Evolutionary conservation across 2,888 invertebrate species (phyloP).

Genomic region (Ectemnius lituratus): DNA sequence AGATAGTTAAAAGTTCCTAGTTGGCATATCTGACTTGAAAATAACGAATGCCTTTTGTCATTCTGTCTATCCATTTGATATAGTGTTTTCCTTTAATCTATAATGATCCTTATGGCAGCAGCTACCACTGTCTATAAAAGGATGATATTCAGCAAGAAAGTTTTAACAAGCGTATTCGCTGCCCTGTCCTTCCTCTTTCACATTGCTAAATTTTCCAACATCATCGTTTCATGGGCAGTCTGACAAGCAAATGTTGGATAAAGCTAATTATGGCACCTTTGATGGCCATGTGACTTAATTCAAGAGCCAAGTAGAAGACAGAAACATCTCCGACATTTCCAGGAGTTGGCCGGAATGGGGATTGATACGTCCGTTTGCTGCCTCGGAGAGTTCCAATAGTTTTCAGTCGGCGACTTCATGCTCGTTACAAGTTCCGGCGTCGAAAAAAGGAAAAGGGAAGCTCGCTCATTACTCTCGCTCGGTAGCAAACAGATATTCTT

Average conservation of each 20-base stretch:
- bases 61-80: background rate
- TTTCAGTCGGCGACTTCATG: background rate
- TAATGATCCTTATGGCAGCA: background rate
- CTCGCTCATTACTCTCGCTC: background rate
- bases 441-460: constrained; percentile 1
- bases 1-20: too few species aligned
- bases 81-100: constrained; percentile 4
- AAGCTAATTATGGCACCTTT: background rate
- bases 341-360: too few species aligned
- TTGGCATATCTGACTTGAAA: background rate
- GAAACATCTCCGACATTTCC: too few species aligned
- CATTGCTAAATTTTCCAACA: too few species aligned
- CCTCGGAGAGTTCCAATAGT: too few species aligned
- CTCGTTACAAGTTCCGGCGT: background rate
- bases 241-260: background rate
- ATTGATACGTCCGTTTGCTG: too few species aligned
- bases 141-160: background rate
- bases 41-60: background rate
- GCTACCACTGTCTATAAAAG: background rate
- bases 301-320: too few species aligned
- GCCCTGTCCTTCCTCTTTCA: background rate
- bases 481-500: constrained; percentile 3
- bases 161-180: background rate
- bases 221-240: background rate
- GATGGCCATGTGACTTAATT: too few species aligned